Percentiles rank a stretch among this genome's conserved stretches.
phyloP scores from a whole-genome alignment of 2,888 invertebrate species.

The Sphinx pinastri region DNA sequence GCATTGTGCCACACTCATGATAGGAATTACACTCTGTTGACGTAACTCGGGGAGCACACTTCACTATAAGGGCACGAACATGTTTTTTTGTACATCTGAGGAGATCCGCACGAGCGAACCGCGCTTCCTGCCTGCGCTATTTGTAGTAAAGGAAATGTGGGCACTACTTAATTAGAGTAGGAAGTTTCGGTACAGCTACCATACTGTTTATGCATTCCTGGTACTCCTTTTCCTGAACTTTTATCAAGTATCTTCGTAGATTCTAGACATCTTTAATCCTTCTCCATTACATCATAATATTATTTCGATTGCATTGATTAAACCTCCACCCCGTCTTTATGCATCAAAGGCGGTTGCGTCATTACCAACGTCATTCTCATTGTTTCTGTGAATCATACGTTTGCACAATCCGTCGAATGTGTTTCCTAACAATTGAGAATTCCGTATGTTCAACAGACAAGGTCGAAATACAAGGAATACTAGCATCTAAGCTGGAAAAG shows the following conservation, averaged over 20 bases:
- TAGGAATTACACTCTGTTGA: background rate
- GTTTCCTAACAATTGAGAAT: background rate
- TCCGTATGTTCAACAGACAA: background rate
- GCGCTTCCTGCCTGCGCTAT: slow-evolving; percentile 21
- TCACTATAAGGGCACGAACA: slow-evolving; percentile 20
- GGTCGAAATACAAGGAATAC: background rate
- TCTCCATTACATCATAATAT: background rate
- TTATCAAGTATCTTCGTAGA: background rate
- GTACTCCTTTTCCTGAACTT: background rate
- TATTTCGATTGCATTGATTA: background rate
- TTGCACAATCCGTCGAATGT: slow-evolving; percentile 15
- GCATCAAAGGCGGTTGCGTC: slow-evolving; percentile 9
- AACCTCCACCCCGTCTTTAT: background rate
- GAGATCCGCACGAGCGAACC: slow-evolving; percentile 24
- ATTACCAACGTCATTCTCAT: slow-evolving; percentile 10
- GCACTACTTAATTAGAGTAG: slow-evolving; percentile 18
- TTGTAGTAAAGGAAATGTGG: slow-evolving; percentile 23
- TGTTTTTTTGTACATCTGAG: slow-evolving; percentile 9
- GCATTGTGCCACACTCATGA: background rate
- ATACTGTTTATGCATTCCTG: slow-evolving; percentile 14
- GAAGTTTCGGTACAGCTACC: slow-evolving; percentile 13
- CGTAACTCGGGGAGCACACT: slow-evolving; percentile 11
- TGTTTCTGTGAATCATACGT: slow-evolving; percentile 19
- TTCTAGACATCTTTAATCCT: background rate
- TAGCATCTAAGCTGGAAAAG: background rate